phyloP scores from a whole-genome alignment of 2,888 invertebrate species.

The Erpobdella octoculata region DNA sequence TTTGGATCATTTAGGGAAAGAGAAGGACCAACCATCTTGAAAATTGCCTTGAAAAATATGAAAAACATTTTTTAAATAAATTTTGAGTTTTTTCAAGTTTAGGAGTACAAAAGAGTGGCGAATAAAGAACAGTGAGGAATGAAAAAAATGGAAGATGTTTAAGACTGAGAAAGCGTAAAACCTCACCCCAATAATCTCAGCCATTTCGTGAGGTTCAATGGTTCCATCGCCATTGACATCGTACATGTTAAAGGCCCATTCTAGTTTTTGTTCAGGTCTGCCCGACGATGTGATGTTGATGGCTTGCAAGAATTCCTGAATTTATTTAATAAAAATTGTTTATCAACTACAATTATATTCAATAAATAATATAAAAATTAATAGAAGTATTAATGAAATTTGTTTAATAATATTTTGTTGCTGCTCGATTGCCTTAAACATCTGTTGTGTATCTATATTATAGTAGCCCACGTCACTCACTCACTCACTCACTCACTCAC shows the following conservation, averaged over 20 bases:
- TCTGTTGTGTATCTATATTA: too few relatives aligned
- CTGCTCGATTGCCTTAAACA: too few relatives aligned
- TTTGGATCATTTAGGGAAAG: constrained; percentile 57
- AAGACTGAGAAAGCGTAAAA: background rate
- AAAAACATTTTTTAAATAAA: background rate
- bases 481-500: too few relatives aligned
- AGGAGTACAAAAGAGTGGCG: background rate
- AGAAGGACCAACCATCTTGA: constrained; percentile 90
- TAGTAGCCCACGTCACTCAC: too few relatives aligned
- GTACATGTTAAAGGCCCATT: constrained; percentile 53
- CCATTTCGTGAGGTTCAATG: constrained; percentile 52
- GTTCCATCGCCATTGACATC: constrained; percentile 53
- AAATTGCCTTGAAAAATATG: constrained; percentile 72
- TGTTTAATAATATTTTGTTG: too few relatives aligned
- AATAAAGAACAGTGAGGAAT: background rate
- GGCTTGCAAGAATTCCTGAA: constrained; percentile 50
- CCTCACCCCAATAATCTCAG: constrained; percentile 51
- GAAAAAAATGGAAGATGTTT: background rate
- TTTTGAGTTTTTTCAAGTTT: background rate
- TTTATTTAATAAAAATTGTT: too few relatives aligned
- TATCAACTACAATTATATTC: too few relatives aligned
- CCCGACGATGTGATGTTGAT: constrained; percentile 53
- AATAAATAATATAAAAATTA: too few relatives aligned
- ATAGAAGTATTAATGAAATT: too few relatives aligned
- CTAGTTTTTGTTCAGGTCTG: constrained; percentile 50